Percentiles rank a stretch among this genome's conserved stretches.
Conservation (phyloP, 2,797 vertebrate species). For the Tarsius wallacei region DNA sequence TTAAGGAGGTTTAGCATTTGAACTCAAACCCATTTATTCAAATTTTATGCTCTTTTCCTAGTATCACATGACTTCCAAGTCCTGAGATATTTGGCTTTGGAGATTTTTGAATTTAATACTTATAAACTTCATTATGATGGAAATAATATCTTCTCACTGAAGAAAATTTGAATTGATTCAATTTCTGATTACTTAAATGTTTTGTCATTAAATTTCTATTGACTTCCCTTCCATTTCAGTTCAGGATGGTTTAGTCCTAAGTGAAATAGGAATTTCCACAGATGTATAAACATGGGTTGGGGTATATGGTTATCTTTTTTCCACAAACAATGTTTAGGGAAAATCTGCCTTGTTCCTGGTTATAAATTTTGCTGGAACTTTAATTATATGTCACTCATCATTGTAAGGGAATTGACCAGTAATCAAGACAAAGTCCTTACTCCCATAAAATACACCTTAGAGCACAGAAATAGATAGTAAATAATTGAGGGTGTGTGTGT, state of each 20-base stretch:
- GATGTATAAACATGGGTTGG: not conserved
- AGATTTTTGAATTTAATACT: not conserved
- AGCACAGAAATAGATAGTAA: not conserved
- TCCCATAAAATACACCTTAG: not conserved
- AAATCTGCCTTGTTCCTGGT: slow-evolving; percentile 1
- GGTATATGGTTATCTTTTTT: not conserved
- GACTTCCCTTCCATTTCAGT: not conserved
- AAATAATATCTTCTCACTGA: not conserved
- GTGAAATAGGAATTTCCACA: not conserved
- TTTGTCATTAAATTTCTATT: not conserved
- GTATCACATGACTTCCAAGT: not conserved
- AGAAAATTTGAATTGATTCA: not conserved
- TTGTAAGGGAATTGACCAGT: not conserved
- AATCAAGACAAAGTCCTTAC: not conserved
- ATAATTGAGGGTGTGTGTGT: not conserved
- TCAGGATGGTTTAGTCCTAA: not conserved
- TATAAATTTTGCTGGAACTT: not conserved
- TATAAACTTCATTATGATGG: not conserved
- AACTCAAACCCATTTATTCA: not conserved
- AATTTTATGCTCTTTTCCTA: not conserved
- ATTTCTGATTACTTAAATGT: not conserved
- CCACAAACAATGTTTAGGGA: not conserved
- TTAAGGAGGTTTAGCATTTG: not conserved
- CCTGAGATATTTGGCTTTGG: not conserved
- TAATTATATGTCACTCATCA: not conserved